These are phyloP conservation scores for Rhegmatorhina hoffmannsi DNA, from an alignment of 2,113 vertebrate genomes.

Conservation along the genomic window DNA sequence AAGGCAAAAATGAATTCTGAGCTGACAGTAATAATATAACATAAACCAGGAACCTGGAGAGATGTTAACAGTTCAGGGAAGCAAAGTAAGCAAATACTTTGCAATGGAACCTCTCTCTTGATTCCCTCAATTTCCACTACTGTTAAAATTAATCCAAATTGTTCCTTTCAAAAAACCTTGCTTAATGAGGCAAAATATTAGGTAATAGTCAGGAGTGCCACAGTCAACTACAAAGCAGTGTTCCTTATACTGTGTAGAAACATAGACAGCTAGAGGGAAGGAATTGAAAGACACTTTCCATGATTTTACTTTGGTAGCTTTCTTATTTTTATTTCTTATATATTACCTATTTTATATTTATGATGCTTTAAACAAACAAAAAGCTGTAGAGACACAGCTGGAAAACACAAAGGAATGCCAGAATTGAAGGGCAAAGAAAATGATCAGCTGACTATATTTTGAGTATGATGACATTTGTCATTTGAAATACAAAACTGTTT, in stretches of 20 bases:
- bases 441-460: not conserved
- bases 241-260: not conserved
- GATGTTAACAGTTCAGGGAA: not conserved
- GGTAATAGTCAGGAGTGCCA: not conserved
- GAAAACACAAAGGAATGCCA: not conserved
- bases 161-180: not conserved
- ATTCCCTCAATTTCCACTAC: not conserved
- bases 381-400: not conserved
- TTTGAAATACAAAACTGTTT: not conserved
- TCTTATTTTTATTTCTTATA: not conserved
- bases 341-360: not conserved
- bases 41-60: conserved; percentile 10
- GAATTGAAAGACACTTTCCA: not conserved
- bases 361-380: not conserved
- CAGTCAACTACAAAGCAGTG: not conserved
- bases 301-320: not conserved
- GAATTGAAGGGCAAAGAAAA: not conserved
- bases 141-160: not conserved
- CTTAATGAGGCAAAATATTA: not conserved
- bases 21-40: not conserved
- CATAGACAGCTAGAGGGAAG: not conserved
- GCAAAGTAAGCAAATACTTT: not conserved
- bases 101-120: not conserved
- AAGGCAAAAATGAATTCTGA: conserved; percentile 40
- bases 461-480: not conserved